A percentile compares a stretch with the other conserved stretches of the same genome.
Conservation (phyloP, 2,888 invertebrate species). For the Epinotia bilunana region DNA sequence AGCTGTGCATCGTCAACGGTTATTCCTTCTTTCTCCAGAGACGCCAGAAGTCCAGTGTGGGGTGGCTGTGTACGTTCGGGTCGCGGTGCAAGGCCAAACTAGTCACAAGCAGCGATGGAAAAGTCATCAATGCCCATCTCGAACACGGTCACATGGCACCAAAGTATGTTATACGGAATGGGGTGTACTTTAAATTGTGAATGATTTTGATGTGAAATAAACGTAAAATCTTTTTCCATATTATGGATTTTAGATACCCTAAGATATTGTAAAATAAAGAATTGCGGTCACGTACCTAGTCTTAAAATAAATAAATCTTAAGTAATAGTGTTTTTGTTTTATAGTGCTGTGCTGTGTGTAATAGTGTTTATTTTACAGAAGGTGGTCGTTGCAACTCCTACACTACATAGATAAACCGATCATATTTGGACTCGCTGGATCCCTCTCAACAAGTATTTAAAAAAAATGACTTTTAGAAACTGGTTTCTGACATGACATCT, state of each 20-base stretch:
- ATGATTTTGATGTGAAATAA: no score
- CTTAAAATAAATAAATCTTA: background rate
- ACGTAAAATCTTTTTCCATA: background rate
- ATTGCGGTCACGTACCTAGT: background rate
- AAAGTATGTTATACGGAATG: background rate
- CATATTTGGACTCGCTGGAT: no score
- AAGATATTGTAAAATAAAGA: background rate
- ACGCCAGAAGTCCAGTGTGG: background rate
- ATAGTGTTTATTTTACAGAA: background rate
- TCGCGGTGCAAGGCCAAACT: slow-evolving; percentile 24
- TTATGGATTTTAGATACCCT: no score
- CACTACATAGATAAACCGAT: no score
- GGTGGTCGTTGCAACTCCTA: no score
- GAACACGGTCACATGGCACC: background rate
- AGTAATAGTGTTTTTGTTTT: no score
- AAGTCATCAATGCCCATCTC: background rate
- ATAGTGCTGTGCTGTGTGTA: no score
- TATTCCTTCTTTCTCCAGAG: slow-evolving; percentile 22
- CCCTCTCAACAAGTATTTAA: background rate
- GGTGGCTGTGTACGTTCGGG: slow-evolving; percentile 16
- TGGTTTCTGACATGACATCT: no score
- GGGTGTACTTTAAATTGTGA: slow-evolving; percentile 37
- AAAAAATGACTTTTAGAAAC: no score
- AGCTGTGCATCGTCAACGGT: slow-evolving; percentile 25
- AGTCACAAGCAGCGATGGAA: background rate